Evolutionary conservation across 2,797 vertebrate species (phyloP).

Genomic region (Rhinogobio ventralis): DNA sequence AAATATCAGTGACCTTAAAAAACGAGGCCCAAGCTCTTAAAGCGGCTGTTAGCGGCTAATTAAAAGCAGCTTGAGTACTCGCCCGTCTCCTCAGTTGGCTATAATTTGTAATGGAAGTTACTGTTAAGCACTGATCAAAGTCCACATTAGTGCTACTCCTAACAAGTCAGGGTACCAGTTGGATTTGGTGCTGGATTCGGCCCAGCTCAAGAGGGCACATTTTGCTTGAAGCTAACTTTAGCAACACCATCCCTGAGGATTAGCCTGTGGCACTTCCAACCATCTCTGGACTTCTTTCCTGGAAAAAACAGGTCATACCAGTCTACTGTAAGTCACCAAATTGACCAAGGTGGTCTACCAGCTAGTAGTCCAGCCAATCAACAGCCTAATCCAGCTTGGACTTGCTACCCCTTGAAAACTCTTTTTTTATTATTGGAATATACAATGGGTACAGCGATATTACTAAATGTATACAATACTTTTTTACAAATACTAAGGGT

Average conservation of each 20-base stretch:
- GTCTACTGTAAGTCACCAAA: background rate
- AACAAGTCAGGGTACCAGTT: background rate
- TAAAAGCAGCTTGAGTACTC: conserved; percentile 31
- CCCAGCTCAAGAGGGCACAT: background rate
- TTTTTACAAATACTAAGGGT: too few species aligned
- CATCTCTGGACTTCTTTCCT: background rate
- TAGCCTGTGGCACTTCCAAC: background rate
- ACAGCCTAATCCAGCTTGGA: background rate
- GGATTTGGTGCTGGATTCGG: background rate
- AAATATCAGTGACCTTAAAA: conserved; percentile 58
- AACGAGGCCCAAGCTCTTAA: conserved; percentile 2
- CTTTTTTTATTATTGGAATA: too few species aligned
- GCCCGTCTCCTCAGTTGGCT: background rate
- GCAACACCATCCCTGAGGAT: background rate
- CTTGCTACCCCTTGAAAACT: background rate
- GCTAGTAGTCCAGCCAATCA: background rate
- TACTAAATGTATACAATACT: too few species aligned
- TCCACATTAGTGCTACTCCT: background rate
- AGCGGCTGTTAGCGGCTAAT: conserved; percentile 51
- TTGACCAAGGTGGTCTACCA: background rate
- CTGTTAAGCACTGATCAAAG: conserved; percentile 17
- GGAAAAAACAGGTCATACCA: background rate
- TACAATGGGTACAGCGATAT: too few species aligned
- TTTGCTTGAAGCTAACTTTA: conserved; percentile 20
- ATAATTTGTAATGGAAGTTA: background rate